These are phyloP conservation scores for Drosophila histrio DNA, from an alignment of 2,888 invertebrate species.

Conservation along the genomic window DNA sequence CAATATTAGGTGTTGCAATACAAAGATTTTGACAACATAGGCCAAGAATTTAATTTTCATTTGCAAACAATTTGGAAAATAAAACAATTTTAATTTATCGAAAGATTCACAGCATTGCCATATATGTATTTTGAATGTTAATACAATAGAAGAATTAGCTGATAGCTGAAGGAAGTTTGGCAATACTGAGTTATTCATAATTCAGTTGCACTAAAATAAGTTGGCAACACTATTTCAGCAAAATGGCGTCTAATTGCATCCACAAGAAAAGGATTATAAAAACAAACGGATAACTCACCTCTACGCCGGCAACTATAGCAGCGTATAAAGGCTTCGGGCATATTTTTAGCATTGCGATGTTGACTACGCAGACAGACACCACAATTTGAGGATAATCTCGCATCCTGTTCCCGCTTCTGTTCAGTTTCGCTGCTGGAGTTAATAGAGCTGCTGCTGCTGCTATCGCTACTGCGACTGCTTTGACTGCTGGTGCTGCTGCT, in stretches of 20 bases:
- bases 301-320: slow-evolving; percentile 86
- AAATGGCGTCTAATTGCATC: background rate
- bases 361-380: slow-evolving; percentile 86
- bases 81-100: too few species aligned
- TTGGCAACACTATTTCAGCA: background rate
- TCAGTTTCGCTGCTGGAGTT: slow-evolving; percentile 70
- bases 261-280: background rate
- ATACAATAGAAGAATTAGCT: too few species aligned
- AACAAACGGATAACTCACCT: slow-evolving; percentile 81
- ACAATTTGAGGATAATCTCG: slow-evolving; percentile 84
- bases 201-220: background rate
- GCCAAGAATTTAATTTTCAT: too few species aligned
- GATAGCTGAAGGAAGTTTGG: too few species aligned
- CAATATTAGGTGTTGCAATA: too few species aligned
- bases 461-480: slow-evolving; percentile 33
- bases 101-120: too few species aligned
- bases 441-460: slow-evolving; percentile 33
- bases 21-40: too few species aligned
- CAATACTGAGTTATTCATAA: background rate
- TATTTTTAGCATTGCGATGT: slow-evolving; percentile 86
- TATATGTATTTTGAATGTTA: too few species aligned
- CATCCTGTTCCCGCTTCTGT: slow-evolving; percentile 51
- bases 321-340: slow-evolving; percentile 87
- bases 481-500: slow-evolving; percentile 40
- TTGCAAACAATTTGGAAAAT: too few species aligned